Evolutionary conservation across 2,888 invertebrate species (phyloP), one percentile per base, ranked within the genome.

Genomic region (Yponomeuta plumbellus): DNA sequence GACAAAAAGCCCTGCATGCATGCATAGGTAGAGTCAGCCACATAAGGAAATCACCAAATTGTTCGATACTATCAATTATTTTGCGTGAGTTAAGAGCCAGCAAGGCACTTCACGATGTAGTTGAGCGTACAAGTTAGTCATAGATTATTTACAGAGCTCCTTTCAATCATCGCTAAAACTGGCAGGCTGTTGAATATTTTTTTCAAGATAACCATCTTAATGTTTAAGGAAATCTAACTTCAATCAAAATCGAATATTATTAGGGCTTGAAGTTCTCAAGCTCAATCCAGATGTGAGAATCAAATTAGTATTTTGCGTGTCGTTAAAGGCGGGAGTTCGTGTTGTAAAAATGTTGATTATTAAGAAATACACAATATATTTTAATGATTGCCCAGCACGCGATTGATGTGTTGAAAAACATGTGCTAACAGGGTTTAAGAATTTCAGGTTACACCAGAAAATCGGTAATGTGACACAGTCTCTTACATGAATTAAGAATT

Each of bases 221-320:
- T 61, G 34, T 61, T 61, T 61, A n/a, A 11, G 61, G 26, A 61
- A 58, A 61, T 23, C 61, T 13, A 26, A 26, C n/a, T 17, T 11
- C n/a, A n/a, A 61, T 61, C 34, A 26, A 26, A 61, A n/a, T 61
- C n/a, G 23, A 34, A 58, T 21, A 4, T 58, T 58, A 10, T 8
- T n/a, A 58, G 11, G n/a, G 61, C 34, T 13, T 34, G 34, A 17
- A 26, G 13, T 61, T 58, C 11, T 58, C 21, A 22, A 58, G 22
- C 22, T 58, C 58, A 58, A 58, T 20, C 58, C 11, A 58, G 58
- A 22, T 21, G 22, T 82, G 77, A 83, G 82, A 81, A 79, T 75
- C 75, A 81, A 81, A 88, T 84, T 79, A 79, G 78, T 70, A 71
- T 71, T 76, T 86, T 79, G 87, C 86, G 85, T 86, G 87, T 73